Conservation (phyloP, 2,888 invertebrate species). For the Torymus auratus region DNA sequence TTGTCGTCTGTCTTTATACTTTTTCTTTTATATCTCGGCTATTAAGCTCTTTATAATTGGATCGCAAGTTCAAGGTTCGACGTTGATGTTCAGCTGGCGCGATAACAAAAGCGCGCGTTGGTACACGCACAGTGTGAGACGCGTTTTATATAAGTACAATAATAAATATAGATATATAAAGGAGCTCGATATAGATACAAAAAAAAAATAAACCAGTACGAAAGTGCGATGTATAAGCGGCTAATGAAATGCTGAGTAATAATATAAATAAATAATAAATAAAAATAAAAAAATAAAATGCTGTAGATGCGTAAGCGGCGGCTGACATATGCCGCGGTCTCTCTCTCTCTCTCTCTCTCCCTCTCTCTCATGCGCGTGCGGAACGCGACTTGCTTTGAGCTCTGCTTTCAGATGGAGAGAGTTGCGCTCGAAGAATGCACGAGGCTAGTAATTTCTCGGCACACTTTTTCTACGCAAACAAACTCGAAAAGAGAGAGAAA, state of each 20-base stretch:
- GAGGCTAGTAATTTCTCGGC: too few relatives aligned
- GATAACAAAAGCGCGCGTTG: background rate
- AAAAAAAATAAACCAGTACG: conserved; percentile 6
- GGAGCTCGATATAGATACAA: background rate
- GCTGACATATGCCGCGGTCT: conserved; percentile 31
- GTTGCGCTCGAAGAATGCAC: background rate
- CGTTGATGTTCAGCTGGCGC: too few relatives aligned
- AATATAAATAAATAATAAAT: background rate
- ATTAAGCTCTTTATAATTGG: conserved; percentile 3
- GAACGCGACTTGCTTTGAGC: conserved; percentile 28
- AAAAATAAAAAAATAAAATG: conserved; percentile 26
- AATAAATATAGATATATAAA: background rate
- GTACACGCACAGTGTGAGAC: too few relatives aligned
- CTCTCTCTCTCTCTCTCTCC: too few relatives aligned
- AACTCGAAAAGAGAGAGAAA: background rate
- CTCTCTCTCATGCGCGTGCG: background rate
- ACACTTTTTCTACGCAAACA: background rate
- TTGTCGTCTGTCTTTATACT: background rate
- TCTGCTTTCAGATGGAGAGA: background rate
- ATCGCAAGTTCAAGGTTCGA: conserved; percentile 45
- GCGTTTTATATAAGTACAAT: background rate
- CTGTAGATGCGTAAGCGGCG: conserved; percentile 20
- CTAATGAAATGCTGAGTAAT: conserved; percentile 28
- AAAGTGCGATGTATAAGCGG: conserved; percentile 34
- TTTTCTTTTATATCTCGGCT: background rate